Evolutionary conservation across 2,113 vertebrate species (phyloP).

Genomic region (Monopterus albus): DNA sequence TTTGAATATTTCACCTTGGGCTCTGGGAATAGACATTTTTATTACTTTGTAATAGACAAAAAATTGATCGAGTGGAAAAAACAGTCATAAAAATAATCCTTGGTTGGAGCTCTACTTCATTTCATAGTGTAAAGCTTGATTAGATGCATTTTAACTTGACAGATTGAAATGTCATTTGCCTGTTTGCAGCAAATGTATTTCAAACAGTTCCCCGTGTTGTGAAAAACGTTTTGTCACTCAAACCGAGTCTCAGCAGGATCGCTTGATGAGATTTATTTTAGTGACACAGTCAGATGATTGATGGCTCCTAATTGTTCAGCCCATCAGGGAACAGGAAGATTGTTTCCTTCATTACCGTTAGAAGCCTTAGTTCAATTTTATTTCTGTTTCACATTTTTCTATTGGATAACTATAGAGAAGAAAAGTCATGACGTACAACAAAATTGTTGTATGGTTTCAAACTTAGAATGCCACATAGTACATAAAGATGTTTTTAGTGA

Average conservation of each 20-base stretch:
- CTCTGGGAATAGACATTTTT: too few relatives aligned
- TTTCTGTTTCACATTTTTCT: background rate
- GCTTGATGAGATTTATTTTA: conserved; percentile 26
- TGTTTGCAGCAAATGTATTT: background rate
- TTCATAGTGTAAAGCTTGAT: background rate
- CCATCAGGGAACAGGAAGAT: conserved; percentile 39
- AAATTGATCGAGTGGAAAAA: too few relatives aligned
- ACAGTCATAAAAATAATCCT: background rate
- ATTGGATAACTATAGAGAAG: too few relatives aligned
- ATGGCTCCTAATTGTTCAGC: conserved; percentile 41
- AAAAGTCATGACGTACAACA: too few relatives aligned
- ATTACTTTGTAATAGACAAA: too few relatives aligned
- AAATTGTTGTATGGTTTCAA: too few relatives aligned
- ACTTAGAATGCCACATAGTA: too few relatives aligned
- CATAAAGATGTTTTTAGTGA: too few relatives aligned
- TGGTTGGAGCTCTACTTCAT: background rate
- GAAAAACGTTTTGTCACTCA: conserved; percentile 22
- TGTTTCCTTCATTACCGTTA: conserved; percentile 34
- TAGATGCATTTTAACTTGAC: too few relatives aligned
- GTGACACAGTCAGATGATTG: conserved; percentile 31
- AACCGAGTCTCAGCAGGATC: conserved; percentile 27
- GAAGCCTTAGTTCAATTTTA: background rate
- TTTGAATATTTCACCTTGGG: too few relatives aligned
- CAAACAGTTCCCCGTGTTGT: background rate
- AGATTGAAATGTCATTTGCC: background rate